phyloP scores from a whole-genome alignment of 2,888 invertebrate species.

The Seladonia tumulorum region DNA sequence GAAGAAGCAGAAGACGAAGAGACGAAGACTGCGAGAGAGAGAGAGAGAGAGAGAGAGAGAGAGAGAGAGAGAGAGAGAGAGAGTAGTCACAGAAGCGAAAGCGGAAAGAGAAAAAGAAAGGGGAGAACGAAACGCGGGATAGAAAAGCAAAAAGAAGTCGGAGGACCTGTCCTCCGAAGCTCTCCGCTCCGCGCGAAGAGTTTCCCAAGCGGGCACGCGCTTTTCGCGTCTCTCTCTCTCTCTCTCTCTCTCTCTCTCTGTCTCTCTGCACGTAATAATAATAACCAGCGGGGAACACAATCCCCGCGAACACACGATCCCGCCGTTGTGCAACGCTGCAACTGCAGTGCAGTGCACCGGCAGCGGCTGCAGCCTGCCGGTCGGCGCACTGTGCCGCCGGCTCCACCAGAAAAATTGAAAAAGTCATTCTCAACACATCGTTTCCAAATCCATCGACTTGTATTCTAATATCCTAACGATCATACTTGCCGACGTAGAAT shows the following conservation, averaged over 20 bases:
- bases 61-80: background rate
- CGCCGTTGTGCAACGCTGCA: conserved; percentile 68
- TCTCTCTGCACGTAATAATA: conserved; percentile 49
- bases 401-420: background rate
- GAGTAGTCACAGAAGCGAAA: background rate
- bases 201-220: conserved; percentile 51
- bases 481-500: no score
- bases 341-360: conserved; percentile 61
- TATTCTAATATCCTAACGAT: no score
- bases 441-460: background rate
- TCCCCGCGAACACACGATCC: conserved; percentile 67
- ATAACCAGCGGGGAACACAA: conserved; percentile 64
- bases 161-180: conserved; percentile 26
- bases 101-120: background rate
- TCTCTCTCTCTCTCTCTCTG: background rate
- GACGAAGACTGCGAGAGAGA: background rate
- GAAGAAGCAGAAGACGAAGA: background rate
- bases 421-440: background rate
- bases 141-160: conserved; percentile 5
- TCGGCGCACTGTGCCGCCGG: background rate
- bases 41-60: background rate
- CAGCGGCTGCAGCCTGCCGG: background rate
- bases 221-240: conserved; percentile 48
- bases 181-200: conserved; percentile 25
- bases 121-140: background rate